Evolutionary conservation across 1,140 invertebrate species (phyloP).

Genomic region (Drosophila sturtevanti): DNA sequence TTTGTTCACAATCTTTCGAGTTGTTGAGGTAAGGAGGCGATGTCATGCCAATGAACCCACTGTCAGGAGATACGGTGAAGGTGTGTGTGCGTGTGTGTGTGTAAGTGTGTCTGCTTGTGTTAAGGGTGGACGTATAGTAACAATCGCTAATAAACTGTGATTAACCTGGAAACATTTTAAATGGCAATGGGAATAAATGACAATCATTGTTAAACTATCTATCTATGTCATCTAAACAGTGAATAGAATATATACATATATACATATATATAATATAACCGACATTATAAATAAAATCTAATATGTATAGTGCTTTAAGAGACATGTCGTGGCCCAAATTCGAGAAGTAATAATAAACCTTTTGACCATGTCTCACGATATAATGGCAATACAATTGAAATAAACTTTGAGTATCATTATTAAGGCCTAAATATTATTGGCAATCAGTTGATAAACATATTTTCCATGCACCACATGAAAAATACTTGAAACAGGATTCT

Average conservation of each 20-base stretch:
- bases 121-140: background rate
- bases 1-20: conserved; percentile 10
- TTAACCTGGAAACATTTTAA: background rate
- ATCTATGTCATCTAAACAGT: too few species aligned
- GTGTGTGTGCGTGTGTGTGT: background rate
- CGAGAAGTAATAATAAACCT: conserved; percentile 39
- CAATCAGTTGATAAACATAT: conserved; percentile 13
- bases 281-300: too few species aligned
- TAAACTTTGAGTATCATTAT: background rate
- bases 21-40: conserved; percentile 8
- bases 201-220: too few species aligned
- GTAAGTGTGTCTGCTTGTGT: too few species aligned
- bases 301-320: too few species aligned
- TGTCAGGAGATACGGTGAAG: too few species aligned
- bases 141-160: background rate
- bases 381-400: background rate
- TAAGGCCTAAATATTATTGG: conserved; percentile 6
- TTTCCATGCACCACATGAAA: background rate
- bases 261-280: too few species aligned
- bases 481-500: conserved; percentile 6
- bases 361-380: background rate
- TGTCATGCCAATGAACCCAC: conserved; percentile 35
- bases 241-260: too few species aligned
- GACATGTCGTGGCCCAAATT: conserved; percentile 3
- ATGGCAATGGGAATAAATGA: background rate